Conservation (phyloP, 1,140 invertebrate species). For the Mactra quadrangularis region DNA sequence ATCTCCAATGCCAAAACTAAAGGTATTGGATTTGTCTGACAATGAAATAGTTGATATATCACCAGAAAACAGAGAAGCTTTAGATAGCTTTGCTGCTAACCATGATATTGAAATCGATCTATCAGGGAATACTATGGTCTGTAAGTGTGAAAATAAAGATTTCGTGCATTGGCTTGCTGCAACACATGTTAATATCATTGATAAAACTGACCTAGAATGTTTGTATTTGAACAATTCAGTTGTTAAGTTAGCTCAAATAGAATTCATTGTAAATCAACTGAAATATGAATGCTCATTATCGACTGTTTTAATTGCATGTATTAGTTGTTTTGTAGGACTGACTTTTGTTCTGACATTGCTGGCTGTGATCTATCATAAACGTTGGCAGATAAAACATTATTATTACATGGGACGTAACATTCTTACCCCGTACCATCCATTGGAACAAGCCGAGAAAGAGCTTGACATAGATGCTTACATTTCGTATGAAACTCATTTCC, state of each 20-base stretch:
- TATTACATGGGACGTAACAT: constrained; percentile 34
- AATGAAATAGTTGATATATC: constrained; percentile 23
- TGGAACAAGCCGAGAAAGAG: not conserved
- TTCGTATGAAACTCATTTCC: constrained; percentile 30
- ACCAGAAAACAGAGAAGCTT: not conserved
- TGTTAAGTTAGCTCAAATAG: not conserved
- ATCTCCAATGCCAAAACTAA: not conserved
- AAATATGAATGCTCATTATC: not conserved
- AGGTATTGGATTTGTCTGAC: not conserved
- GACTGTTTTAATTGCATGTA: constrained; percentile 32
- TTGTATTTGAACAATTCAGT: not conserved
- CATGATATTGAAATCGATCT: not conserved
- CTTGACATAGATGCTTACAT: constrained; percentile 34
- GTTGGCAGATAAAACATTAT: constrained; percentile 29
- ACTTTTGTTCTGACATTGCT: not conserved
- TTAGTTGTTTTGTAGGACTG: not conserved
- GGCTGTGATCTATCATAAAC: constrained; percentile 15
- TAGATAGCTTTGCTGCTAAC: not conserved
- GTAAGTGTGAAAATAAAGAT: constrained; percentile 19
- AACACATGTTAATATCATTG: constrained; percentile 20
- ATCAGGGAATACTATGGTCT: constrained; percentile 12
- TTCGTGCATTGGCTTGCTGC: constrained; percentile 4
- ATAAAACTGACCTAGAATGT: not conserved
- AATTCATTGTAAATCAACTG: not conserved
- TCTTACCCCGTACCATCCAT: constrained; percentile 15